Evolutionary conservation across 2,113 vertebrate species (phyloP), one percentile per base, ranked within the genome.

Genomic region (Tachycineta bicolor): DNA sequence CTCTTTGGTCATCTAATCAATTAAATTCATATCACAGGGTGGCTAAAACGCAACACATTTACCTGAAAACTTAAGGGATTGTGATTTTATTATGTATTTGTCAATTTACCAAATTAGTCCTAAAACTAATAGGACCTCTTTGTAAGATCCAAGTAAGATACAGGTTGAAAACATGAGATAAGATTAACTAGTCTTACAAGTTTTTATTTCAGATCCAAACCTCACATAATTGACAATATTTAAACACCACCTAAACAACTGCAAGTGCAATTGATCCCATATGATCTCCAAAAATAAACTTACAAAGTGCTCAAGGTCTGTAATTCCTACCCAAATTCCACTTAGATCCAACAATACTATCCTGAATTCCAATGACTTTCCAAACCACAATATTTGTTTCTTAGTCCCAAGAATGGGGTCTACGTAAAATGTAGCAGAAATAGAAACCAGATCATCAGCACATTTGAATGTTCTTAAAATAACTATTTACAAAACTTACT

Each of bases 231-330:
- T 37, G 56, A 28, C 31, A 87, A 69, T 49, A 49, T 9, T 37
- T 65, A 68, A 82, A 31, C 4, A 71, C 14, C 19, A 43, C 8
- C 19, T 64, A 28, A 68, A 33, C 34, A 82, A 49, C 9, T 47
- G 28, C 41, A 55, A 85, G 10, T 22, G 14, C 53, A 82, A 47
- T 22, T 0, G 0, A 69, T 37, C 24, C 55, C 12, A 31, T 8
- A 29, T 1, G 4, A 62, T 47, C 33, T 64, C 31, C 13, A 77
- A 47, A 31, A 34, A 65, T 8, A 86, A 88, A 55, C 8, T 6
- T 26, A 26, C 1, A 11, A 23, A 28, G 23, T 58, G 9, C 9
- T 58, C 25, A 74, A 34, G 16, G 28, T 55, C 83, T 46, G 5
- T 17, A 83, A 74, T 16, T 21, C 14, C 58, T 33, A 87, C 21